phyloP scores from a whole-genome alignment of 2,113 vertebrate species.

The Rhombomys opimus region DNA sequence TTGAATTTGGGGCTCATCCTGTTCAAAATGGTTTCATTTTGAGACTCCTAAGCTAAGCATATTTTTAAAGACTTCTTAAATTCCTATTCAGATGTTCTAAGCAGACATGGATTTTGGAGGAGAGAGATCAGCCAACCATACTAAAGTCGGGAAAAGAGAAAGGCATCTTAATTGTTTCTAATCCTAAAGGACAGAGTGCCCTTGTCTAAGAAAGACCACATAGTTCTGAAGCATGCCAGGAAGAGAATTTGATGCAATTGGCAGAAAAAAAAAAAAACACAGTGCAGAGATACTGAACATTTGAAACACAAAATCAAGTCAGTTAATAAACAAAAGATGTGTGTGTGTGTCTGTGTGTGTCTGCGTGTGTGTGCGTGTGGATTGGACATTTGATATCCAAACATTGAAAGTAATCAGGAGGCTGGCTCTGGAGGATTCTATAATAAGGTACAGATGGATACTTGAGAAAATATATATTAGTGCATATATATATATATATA shows the following conservation, averaged over 20 bases:
- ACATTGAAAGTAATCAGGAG: neutral
- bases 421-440: neutral
- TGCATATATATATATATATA: neutral
- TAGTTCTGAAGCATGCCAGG: neutral
- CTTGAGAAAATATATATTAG: neutral
- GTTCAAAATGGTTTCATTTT: neutral
- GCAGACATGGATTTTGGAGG: neutral
- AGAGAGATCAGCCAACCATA: neutral
- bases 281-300: neutral
- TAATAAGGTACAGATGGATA: neutral
- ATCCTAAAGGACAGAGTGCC: neutral
- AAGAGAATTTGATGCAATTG: neutral
- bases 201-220: neutral
- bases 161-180: neutral
- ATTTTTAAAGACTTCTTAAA: neutral
- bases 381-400: neutral
- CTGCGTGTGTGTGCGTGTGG: neutral
- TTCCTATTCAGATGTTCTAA: neutral
- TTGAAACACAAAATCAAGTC: neutral
- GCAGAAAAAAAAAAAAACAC: neutral
- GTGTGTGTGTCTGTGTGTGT: neutral
- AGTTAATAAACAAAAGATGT: neutral
- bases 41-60: neutral
- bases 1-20: neutral
- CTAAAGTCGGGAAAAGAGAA: neutral